Evolutionary conservation across 2,113 vertebrate species (phyloP).

Genomic region (Grammomys dolichurus): DNA sequence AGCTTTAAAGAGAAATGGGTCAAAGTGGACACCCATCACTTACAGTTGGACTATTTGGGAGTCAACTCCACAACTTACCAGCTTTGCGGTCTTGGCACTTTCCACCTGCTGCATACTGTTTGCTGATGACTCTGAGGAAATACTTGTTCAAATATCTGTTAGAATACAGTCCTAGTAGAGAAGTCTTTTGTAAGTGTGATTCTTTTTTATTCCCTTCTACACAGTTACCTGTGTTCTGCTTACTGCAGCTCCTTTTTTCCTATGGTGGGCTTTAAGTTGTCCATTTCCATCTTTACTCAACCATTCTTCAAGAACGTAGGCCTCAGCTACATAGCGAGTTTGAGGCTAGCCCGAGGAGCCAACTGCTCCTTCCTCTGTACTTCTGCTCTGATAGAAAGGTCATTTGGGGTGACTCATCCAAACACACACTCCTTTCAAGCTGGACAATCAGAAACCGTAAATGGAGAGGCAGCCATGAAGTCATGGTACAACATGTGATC

Average conservation of each 20-base stretch:
- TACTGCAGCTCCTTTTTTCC: background rate
- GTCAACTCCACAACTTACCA: background rate
- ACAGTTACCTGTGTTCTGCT: background rate
- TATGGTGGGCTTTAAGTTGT: background rate
- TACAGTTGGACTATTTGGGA: background rate
- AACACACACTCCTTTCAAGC: background rate
- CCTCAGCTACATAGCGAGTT: background rate
- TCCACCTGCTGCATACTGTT: background rate
- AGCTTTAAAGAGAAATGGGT: background rate
- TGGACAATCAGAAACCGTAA: background rate
- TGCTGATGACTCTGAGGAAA: background rate
- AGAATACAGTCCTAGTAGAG: background rate
- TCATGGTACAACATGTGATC: background rate
- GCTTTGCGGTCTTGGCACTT: background rate
- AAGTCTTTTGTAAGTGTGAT: background rate
- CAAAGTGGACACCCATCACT: background rate
- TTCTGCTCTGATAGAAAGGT: background rate
- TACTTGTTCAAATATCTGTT: background rate
- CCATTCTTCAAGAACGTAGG: background rate
- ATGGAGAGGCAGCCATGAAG: background rate
- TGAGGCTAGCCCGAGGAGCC: background rate
- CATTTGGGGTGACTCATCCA: background rate
- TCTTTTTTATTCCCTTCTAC: conserved; percentile 1
- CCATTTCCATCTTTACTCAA: background rate
- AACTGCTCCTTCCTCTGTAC: background rate